Conservation (phyloP, 2,797 vertebrate genomes). For the Morus bassanus region DNA sequence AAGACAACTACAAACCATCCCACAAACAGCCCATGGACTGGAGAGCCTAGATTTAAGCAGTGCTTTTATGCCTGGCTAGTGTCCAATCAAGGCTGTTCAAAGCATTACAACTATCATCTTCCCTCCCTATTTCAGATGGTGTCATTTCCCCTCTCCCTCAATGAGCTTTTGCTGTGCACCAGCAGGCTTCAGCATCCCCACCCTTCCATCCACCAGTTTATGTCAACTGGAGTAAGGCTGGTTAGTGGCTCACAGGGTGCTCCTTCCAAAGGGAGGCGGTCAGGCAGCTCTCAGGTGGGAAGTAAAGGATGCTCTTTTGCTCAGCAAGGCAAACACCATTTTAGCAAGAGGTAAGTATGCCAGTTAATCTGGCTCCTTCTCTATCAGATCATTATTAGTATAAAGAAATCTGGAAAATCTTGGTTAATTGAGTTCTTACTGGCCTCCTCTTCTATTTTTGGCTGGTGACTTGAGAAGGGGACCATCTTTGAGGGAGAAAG, state of each 20-base stretch:
- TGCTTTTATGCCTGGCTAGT: neutral
- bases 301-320: neutral
- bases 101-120: neutral
- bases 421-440: neutral
- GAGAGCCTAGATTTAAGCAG: neutral
- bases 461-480: neutral
- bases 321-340: neutral
- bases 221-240: neutral
- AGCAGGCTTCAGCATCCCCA: neutral
- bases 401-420: neutral
- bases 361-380: neutral
- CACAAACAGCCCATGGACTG: neutral
- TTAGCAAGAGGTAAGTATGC: neutral
- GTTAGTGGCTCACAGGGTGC: neutral
- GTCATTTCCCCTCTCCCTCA: accelerated
- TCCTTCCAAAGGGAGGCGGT: neutral
- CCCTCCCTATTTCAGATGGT: neutral
- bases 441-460: neutral
- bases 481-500: neutral
- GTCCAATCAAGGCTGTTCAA: neutral
- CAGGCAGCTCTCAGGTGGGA: neutral
- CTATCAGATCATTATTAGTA: neutral
- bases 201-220: neutral
- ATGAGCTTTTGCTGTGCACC: neutral
- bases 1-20: neutral